Base-by-base conservation (phyloP, 2,888 invertebrate genomes). In the Diploptera punctata region DNA sequence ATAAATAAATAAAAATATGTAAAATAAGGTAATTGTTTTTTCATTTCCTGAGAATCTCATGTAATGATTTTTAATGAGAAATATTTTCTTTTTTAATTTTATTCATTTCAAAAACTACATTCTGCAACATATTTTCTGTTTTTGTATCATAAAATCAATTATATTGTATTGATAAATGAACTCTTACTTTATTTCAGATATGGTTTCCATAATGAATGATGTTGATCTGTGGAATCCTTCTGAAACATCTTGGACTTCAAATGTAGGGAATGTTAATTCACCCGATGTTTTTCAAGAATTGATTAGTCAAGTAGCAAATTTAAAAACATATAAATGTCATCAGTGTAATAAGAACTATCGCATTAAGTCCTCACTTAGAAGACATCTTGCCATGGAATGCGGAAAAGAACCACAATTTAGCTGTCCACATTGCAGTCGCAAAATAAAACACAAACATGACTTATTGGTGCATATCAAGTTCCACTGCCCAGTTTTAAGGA, bases 391-490 rank as follows among this genome's bases (percentile, higher is more conserved):
- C 44, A 54, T 70, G 13, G 78, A 78, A 68, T 78, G 78, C 68
- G 77, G 78, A 7, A 75, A 76, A 38, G 76, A 76, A 62, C 77
- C 78, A 3, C 76, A 77, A 57, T 78, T 77, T 68, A 73, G 72
- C 9, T 78, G 78, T 61, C 74, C 72, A 1, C 26, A 69, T 38
- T 75, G 75, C 57, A 67, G 67, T 19, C 68, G 72, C 68, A 70
- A 72, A 61, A 71, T 71, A 60, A 73, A 70, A 44, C 70, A 68
- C 47, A 71, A 57, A 68, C 75, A 38, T 68, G 76, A 67, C 80
- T 81, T 73, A 80, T 82, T 54, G 82, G 83, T 49, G 81, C 83
- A 71, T 83, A 82, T 75, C 49, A 60, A 65, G 16, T 44, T 43
- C 4, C 26, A 60, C 29, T 54, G 52, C n/a, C 65, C 65, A 18